phyloP scores from a whole-genome alignment of 2,113 vertebrate species.

The Trogon melanurus region DNA sequence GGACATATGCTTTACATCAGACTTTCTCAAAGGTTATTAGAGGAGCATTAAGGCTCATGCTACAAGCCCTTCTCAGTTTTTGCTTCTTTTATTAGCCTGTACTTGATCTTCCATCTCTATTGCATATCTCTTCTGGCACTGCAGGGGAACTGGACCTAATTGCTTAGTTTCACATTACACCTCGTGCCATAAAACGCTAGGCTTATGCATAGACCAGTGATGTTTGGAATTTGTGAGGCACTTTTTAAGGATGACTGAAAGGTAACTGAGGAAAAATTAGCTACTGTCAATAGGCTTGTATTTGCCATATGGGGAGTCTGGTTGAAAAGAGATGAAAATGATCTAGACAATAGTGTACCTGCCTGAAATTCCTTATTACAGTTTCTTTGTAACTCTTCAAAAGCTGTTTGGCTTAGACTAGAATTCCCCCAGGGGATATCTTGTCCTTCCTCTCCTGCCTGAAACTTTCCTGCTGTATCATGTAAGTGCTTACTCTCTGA shows the following conservation, averaged over 20 bases:
- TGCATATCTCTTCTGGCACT: not conserved
- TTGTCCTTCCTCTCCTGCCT: not conserved
- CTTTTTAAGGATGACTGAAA: not conserved
- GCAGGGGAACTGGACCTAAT: not conserved
- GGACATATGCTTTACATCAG: not conserved
- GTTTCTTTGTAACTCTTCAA: not conserved
- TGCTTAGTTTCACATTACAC: not conserved
- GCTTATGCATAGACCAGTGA: not conserved
- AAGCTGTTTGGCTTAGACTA: not conserved
- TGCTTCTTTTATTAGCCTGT: not conserved
- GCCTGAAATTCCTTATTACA: not conserved
- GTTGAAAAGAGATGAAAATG: not conserved
- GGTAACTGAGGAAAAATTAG: not conserved
- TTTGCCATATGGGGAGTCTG: not conserved
- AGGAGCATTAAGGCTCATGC: not conserved
- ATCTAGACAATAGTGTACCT: not conserved
- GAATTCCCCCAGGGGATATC: not conserved
- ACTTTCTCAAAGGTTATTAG: not conserved
- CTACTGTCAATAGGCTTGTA: not conserved
- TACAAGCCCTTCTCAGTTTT: not conserved
- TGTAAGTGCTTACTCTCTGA: not conserved
- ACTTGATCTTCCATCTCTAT: not conserved
- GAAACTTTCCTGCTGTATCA: not conserved
- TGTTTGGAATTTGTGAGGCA: not conserved
- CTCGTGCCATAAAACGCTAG: not conserved